phyloP scores from a whole-genome alignment of 2,888 invertebrate genomes.

The Euzetes globulus region DNA sequence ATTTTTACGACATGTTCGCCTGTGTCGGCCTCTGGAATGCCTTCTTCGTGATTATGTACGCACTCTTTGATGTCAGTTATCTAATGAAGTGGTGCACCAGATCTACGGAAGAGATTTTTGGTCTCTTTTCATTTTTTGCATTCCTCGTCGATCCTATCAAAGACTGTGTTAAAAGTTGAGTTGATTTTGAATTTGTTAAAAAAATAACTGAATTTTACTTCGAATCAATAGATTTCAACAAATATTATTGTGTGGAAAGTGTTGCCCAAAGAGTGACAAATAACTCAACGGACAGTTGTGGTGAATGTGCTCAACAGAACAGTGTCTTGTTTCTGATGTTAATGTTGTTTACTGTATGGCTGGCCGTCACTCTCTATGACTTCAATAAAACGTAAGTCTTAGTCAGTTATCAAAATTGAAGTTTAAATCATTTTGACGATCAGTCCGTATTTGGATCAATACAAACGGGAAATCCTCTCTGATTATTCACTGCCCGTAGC shows the following conservation, averaged over 20 bases:
- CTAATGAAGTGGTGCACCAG: constrained; percentile 52
- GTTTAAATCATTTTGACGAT: not conserved
- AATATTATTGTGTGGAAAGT: not conserved
- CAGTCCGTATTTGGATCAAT: constrained; percentile 26
- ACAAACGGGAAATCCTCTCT: constrained; percentile 46
- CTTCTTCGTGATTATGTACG: constrained; percentile 50
- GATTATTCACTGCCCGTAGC: constrained; percentile 49
- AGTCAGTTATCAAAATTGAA: not conserved
- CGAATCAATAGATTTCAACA: not conserved
- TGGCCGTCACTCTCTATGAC: constrained; percentile 51
- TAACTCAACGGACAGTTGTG: not conserved
- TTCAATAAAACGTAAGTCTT: constrained; percentile 49
- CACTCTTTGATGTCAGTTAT: constrained; percentile 49
- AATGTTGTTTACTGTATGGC: constrained; percentile 52
- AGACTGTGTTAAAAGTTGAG: constrained; percentile 24
- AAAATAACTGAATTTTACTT: not conserved
- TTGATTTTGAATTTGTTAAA: not conserved
- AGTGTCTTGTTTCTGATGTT: constrained; percentile 50
- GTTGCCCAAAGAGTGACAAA: not conserved
- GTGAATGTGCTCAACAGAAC: constrained; percentile 26
- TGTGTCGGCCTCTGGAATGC: constrained; percentile 52
- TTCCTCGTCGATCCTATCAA: constrained; percentile 49
- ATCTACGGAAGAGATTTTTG: constrained; percentile 53
- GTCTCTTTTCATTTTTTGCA: constrained; percentile 52
- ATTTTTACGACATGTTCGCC: constrained; percentile 52